These are phyloP conservation scores for Hydraecia micacea DNA, from an alignment of 2,888 invertebrate genomes.

Conservation along the genomic window DNA sequence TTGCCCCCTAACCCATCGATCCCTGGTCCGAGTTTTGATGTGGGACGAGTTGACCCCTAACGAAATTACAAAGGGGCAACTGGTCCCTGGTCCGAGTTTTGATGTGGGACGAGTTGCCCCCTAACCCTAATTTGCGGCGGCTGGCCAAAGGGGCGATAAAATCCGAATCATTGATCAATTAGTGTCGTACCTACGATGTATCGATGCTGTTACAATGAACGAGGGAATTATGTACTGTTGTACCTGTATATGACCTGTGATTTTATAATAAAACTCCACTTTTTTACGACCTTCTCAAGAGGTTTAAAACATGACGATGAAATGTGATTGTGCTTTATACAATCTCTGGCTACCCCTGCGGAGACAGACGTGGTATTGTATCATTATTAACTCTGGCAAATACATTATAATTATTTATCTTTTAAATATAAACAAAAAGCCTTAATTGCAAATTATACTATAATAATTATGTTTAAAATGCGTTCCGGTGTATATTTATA, in stretches of 20 bases:
- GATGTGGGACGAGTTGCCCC: no score
- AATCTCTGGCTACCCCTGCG: not conserved
- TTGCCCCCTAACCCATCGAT: no score
- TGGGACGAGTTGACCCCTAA: no score
- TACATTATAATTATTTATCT: not conserved
- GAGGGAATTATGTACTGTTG: constrained; percentile 9
- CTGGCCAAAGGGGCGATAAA: constrained; percentile 14
- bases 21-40: no score
- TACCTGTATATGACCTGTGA: not conserved
- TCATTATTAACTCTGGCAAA: constrained; percentile 1
- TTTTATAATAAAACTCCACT: not conserved
- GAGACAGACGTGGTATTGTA: not conserved
- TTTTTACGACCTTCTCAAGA: not conserved
- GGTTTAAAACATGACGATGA: not conserved
- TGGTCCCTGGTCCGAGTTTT: no score
- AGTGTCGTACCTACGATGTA: constrained; percentile 31
- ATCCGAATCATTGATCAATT: constrained; percentile 50
- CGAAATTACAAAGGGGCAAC: no score
- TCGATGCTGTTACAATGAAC: constrained; percentile 26
- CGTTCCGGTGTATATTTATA: not conserved
- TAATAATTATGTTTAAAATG: not conserved
- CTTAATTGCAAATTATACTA: not conserved
- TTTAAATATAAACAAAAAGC: not conserved
- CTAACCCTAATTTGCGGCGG: constrained; percentile 28
- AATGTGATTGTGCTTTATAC: not conserved